A percentile compares a stretch with the other conserved stretches of the same genome.
These are phyloP conservation scores for Cathartes aura DNA, from an alignment of 2,113 vertebrate species.

Conservation along the genomic window DNA sequence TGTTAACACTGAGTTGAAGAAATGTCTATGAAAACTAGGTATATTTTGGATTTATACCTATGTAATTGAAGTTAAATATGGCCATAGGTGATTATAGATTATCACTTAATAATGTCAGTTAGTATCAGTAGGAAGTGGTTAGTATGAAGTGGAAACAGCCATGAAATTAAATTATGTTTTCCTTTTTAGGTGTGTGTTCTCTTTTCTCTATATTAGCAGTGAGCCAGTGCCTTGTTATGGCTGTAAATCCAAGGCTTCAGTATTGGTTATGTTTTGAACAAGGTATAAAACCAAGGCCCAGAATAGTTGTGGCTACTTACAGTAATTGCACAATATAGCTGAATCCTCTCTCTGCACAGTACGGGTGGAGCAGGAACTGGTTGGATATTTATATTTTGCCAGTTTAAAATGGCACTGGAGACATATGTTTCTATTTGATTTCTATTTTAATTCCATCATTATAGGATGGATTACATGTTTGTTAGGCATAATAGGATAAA, in stretches of 20 bases:
- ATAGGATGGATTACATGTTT: fast-evolving
- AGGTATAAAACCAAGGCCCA: neutral
- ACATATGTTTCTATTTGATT: neutral
- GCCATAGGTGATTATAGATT: neutral
- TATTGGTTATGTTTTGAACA: fast-evolving
- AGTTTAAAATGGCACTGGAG: neutral
- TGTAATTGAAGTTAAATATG: neutral
- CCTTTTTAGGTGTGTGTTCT: neutral
- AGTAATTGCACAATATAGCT: no score
- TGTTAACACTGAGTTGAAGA: neutral
- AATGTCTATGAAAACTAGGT: neutral
- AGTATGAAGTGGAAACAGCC: neutral
- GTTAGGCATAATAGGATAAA: neutral
- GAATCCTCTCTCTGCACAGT: neutral
- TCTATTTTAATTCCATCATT: no score
- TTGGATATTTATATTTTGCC: neutral
- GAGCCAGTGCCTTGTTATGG: neutral
- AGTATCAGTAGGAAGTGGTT: neutral
- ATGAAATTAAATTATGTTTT: neutral
- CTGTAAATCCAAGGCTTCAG: neutral
- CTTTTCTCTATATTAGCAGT: fast-evolving
- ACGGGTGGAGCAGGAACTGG: neutral
- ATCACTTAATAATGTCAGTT: neutral
- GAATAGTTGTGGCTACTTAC: neutral
- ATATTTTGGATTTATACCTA: neutral